phyloP scores from a whole-genome alignment of 2,888 invertebrate genomes.

The Auanema freiburgensis region DNA sequence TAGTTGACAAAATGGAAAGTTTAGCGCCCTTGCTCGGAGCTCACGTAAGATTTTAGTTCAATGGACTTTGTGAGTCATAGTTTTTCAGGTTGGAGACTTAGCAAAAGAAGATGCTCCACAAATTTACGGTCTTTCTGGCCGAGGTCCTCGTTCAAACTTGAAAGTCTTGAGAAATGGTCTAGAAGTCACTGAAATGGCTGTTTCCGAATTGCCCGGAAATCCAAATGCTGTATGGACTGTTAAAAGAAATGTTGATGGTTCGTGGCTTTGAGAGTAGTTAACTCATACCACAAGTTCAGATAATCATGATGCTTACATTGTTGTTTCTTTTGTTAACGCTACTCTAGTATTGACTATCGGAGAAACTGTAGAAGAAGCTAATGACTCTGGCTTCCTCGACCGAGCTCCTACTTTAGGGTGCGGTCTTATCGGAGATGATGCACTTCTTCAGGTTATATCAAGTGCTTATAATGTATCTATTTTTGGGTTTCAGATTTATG shows the following conservation, averaged over 20 bases:
- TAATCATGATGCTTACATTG: conserved; percentile 97
- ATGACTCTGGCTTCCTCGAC: conserved; percentile 97
- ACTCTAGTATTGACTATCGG: conserved; percentile 98
- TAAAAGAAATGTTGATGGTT: conserved; percentile 90
- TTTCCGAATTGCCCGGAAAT: conserved; percentile 97
- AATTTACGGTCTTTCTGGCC: conserved; percentile 90
- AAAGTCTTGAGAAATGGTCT: conserved; percentile 86
- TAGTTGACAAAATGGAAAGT: conserved; percentile 75
- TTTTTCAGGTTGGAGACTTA: conserved; percentile 67
- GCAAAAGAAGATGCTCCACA: conserved; percentile 99
- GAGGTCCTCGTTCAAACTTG: conserved; percentile 90
- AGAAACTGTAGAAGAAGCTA: conserved; percentile 99
- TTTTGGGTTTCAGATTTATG: conserved; percentile 79
- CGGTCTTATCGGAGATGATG: conserved; percentile 94
- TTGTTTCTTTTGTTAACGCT: conserved; percentile 97
- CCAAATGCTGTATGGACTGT: conserved; percentile 99
- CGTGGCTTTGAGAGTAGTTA: background rate
- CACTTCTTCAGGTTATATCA: conserved; percentile 82
- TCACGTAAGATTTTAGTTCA: conserved; percentile 25
- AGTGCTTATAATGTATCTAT: conserved; percentile 12
- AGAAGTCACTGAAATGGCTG: conserved; percentile 98
- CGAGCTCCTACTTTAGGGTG: conserved; percentile 98
- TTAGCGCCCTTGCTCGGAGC: conserved; percentile 46
- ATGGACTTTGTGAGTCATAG: conserved; percentile 10
- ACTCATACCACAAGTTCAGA: conserved; percentile 71